Evolutionary conservation across 2,888 invertebrate species (phyloP).

Genomic region (Cabera pusaria): DNA sequence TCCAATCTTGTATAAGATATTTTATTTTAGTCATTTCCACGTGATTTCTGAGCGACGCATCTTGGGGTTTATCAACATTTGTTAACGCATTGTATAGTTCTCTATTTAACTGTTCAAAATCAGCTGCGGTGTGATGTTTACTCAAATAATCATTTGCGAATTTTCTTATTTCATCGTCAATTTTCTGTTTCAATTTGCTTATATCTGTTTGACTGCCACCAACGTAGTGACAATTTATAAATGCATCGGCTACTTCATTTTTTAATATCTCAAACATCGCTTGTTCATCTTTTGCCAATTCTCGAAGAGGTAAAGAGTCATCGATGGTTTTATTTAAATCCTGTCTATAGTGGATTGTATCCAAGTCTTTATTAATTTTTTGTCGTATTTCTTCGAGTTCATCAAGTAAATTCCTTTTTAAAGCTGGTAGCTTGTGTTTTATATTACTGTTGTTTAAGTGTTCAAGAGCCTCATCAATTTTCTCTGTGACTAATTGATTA

Average conservation of each 20-base stretch:
- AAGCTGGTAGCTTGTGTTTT: slow-evolving; percentile 26
- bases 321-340: slow-evolving; percentile 35
- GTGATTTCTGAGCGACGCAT: slow-evolving; percentile 45
- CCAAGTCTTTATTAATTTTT: slow-evolving; percentile 26
- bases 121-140: slow-evolving; percentile 41
- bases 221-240: slow-evolving; percentile 50
- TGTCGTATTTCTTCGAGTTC: slow-evolving; percentile 40
- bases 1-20: slow-evolving; percentile 48
- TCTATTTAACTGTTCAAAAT: slow-evolving; percentile 40
- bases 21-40: slow-evolving; percentile 49
- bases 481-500: slow-evolving; percentile 45
- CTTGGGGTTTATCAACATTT: slow-evolving; percentile 45
- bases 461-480: slow-evolving; percentile 33
- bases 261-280: slow-evolving; percentile 51
- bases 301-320: slow-evolving; percentile 36
- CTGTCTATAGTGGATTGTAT: slow-evolving; percentile 40
- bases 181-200: slow-evolving; percentile 43
- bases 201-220: slow-evolving; percentile 36
- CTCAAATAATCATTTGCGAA: slow-evolving; percentile 54
- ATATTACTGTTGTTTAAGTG: too few relatives aligned
- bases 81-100: slow-evolving; percentile 48
- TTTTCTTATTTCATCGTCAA: slow-evolving; percentile 43
- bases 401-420: slow-evolving; percentile 41
- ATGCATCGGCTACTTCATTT: slow-evolving; percentile 58
- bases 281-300: slow-evolving; percentile 39